Base-by-base conservation (phyloP, 2,797 vertebrate species). In the Synanceia verrucosa region DNA sequence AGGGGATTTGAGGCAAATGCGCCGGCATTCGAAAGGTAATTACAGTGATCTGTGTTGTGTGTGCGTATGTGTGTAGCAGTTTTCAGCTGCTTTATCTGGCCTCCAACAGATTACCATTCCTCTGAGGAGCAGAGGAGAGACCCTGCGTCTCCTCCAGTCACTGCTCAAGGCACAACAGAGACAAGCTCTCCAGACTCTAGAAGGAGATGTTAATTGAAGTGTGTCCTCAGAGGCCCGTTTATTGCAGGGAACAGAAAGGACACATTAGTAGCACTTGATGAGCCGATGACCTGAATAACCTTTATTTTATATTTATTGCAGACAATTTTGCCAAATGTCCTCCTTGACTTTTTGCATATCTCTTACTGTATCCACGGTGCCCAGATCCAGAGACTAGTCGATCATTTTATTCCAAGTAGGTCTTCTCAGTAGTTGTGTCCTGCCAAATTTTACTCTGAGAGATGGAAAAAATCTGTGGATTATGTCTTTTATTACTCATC, bases 1-100 rank as follows among this genome's bases (percentile, higher is more conserved):
- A 94, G 98, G 62, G 98, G 98, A 63, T 99, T 99, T 71, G 98
- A 99, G 90, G 97, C 97, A 0, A 99, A 99, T 13, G 98, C 98
- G 2, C 98, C 98, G 10, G 98, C 98, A 48, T 99, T 99, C 91
- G 98, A 99, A 90, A 97, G 98, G 98, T 99, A 93, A 92, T 87
- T 82, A 39, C 76, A 63, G 48, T 61, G 36, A 55, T 72, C 11
- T 47, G n/a, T 48, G 41, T 29, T 39, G 23, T 8, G 19, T 67
- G 50, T 41, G 18, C 62, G 24, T 66, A 33, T 48, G 9, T 23
- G 36, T 60, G 13, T 28, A 8, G 14, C 31, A 34, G 65, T 53
- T 21, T 73, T 31, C 46, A 72, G 57, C 58, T 29, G 68, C 67
- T 73, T 59, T 62, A 76, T 73, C 33, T 70, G 36, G 24, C 33